These are phyloP conservation scores for Drepanosiphum platanoidis DNA, from an alignment of 2,888 invertebrate genomes.

Conservation along the genomic window DNA sequence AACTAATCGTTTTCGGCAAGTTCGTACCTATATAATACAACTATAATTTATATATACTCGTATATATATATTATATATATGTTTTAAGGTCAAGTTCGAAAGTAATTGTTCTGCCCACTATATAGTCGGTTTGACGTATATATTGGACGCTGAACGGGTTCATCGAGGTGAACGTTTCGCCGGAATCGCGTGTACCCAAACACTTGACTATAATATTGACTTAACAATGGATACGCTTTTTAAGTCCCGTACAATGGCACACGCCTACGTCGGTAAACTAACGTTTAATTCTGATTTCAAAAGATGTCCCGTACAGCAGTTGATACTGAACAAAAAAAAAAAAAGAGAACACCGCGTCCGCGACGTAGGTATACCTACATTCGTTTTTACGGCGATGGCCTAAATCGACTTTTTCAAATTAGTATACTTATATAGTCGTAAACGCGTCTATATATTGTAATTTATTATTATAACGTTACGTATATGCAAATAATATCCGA, in stretches of 20 bases:
- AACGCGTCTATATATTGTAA: not conserved
- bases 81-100: constrained; percentile 18
- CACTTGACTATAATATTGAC: not conserved
- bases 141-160: constrained; percentile 29
- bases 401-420: not conserved
- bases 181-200: constrained; percentile 16
- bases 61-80: not conserved
- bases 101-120: constrained; percentile 39
- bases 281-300: constrained; percentile 36
- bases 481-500: not conserved
- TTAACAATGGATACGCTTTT: constrained; percentile 44
- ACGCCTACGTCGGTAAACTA: constrained; percentile 30
- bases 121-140: not conserved
- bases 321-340: not conserved
- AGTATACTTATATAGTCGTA: not conserved
- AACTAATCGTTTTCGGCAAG: not conserved
- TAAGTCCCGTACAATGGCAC: constrained; percentile 39
- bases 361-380: not conserved
- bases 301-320: constrained; percentile 9
- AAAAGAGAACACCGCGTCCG: not conserved
- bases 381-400: not conserved
- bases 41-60: not conserved
- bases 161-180: constrained; percentile 48
- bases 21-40: not conserved
- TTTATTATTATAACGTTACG: not conserved